Conservation (phyloP, 2,888 invertebrate species). For the Trissolcus brochymenae region DNA sequence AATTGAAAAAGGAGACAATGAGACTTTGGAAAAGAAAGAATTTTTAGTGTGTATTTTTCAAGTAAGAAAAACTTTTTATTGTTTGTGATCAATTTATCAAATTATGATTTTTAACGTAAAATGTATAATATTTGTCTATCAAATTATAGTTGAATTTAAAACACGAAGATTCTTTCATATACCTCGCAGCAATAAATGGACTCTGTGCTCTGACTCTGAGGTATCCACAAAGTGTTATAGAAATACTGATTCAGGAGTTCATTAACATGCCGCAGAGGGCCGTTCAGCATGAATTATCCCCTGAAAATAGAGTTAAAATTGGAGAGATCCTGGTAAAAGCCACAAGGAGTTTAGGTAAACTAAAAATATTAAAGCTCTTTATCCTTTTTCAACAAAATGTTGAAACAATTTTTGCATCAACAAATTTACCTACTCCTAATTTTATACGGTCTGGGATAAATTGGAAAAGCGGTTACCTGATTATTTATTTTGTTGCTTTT, state of each 20-base stretch:
- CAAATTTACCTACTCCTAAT: no score
- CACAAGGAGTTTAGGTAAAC: constrained; percentile 82
- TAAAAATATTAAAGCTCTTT: background rate
- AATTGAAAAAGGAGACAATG: constrained; percentile 82
- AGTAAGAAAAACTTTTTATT: constrained; percentile 73
- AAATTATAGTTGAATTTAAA: constrained; percentile 82
- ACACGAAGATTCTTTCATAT: constrained; percentile 89
- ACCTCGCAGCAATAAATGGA: constrained; percentile 87
- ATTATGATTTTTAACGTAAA: background rate
- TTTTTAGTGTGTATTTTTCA: constrained; percentile 84
- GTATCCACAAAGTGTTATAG: constrained; percentile 83
- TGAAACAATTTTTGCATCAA: no score
- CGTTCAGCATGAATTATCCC: constrained; percentile 75
- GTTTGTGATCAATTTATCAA: background rate
- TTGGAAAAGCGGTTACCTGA: no score
- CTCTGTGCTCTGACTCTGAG: constrained; percentile 82
- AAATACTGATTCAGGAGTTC: constrained; percentile 83
- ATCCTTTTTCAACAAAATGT: background rate
- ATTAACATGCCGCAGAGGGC: constrained; percentile 71
- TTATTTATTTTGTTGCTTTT: background rate
- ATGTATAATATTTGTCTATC: constrained; percentile 4
- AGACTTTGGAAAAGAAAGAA: constrained; percentile 81
- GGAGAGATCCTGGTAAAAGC: constrained; percentile 88
- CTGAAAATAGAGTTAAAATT: constrained; percentile 84
- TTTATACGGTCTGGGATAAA: no score